Percentiles rank a stretch among this genome's conserved stretches.
Conservation (phyloP, 2,888 invertebrate species). For the Drosophila merina region DNA sequence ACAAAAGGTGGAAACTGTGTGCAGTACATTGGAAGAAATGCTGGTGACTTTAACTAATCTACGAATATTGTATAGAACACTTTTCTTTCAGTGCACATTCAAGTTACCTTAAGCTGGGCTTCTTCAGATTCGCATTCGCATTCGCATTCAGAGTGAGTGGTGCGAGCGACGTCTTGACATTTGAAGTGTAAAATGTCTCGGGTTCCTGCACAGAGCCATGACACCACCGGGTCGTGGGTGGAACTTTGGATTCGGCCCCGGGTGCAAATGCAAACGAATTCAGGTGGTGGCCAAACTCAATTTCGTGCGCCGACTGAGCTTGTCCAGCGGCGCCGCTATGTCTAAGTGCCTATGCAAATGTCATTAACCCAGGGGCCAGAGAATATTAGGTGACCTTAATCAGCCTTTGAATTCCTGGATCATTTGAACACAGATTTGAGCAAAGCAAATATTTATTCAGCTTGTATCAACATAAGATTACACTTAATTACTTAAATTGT, state of each 20-base stretch:
- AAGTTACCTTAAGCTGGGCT: slow-evolving; percentile 23
- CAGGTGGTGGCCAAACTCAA: slow-evolving; percentile 69
- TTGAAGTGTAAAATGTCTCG: slow-evolving; percentile 46
- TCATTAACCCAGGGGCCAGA: slow-evolving; percentile 41
- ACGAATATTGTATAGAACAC: too few species aligned
- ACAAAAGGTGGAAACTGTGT: slow-evolving; percentile 30
- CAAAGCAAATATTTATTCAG: not conserved
- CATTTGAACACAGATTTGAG: not conserved
- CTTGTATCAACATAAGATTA: not conserved
- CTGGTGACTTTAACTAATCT: not conserved
- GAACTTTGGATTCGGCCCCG: not conserved
- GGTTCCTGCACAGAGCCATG: slow-evolving; percentile 19
- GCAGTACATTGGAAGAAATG: slow-evolving; percentile 4
- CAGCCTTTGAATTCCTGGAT: slow-evolving; percentile 17
- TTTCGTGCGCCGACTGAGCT: slow-evolving; percentile 36
- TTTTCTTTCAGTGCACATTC: slow-evolving; percentile 5
- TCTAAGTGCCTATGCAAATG: slow-evolving; percentile 32
- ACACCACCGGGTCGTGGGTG: slow-evolving; percentile 11
- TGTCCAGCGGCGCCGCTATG: slow-evolving; percentile 21
- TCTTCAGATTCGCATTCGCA: slow-evolving; percentile 26
- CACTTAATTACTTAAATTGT: too few species aligned
- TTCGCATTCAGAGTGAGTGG: slow-evolving; percentile 10
- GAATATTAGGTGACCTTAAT: slow-evolving; percentile 15
- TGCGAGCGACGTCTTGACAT: slow-evolving; percentile 31
- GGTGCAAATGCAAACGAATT: slow-evolving; percentile 35